These are phyloP conservation scores for Drosophila guanche DNA, from an alignment of 1,140 invertebrate genomes.

Conservation along the genomic window DNA sequence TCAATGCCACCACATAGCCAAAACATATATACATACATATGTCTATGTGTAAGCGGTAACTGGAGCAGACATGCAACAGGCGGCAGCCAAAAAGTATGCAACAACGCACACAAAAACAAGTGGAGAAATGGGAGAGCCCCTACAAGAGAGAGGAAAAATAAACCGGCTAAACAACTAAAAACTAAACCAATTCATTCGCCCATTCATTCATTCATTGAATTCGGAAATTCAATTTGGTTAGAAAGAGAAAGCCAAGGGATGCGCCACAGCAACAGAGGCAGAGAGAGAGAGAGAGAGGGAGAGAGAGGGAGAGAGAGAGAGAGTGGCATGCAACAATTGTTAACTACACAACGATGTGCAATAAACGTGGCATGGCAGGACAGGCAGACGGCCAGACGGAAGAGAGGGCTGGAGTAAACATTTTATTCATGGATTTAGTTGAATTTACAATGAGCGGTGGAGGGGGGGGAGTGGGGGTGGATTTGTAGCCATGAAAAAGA, in stretches of 20 bases:
- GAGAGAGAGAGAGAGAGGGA: constrained; percentile 19
- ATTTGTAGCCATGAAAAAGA: constrained; percentile 58
- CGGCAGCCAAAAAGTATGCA: constrained; percentile 72
- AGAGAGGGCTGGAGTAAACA: constrained; percentile 46
- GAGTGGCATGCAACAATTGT: constrained; percentile 44
- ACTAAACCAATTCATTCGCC: constrained; percentile 73
- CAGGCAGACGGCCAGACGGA: constrained; percentile 8
- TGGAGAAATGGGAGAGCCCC: not conserved
- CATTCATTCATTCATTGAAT: constrained; percentile 78
- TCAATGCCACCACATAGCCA: constrained; percentile 21
- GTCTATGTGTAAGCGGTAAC: constrained; percentile 12
- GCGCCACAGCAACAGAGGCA: constrained; percentile 10
- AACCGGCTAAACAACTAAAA: constrained; percentile 74
- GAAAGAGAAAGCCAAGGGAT: constrained; percentile 40
- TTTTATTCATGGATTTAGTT: constrained; percentile 82
- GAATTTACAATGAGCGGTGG: constrained; percentile 76
- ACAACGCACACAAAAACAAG: constrained; percentile 36
- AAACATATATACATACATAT: constrained; percentile 1
- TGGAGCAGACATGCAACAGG: constrained; percentile 70
- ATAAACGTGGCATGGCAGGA: constrained; percentile 62
- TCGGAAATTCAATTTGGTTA: constrained; percentile 77
- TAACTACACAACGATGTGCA: constrained; percentile 72
- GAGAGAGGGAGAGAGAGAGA: not conserved
- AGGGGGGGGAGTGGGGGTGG: too few species aligned
- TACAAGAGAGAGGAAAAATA: constrained; percentile 39